Evolutionary conservation across 2,888 invertebrate genomes (phyloP), one percentile per base, ranked within the genome.

Genomic region (Cepaea hortensis): DNA sequence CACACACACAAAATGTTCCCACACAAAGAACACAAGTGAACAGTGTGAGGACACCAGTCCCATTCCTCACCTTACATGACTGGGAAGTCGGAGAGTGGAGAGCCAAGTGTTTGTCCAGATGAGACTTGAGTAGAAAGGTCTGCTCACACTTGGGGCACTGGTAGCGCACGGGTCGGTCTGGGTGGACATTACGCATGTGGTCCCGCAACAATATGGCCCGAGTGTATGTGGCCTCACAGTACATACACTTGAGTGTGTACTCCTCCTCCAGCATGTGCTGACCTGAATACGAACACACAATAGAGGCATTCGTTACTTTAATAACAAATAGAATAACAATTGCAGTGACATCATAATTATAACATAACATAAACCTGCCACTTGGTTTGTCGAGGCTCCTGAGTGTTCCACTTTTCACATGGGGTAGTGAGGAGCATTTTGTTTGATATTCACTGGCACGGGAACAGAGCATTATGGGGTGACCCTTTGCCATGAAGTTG

Each of bases 101-200:
- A 88, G 97, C 96, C 95, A 98, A 97, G 96, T 98, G 98, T 93
- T 98, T 97, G 95, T 98, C 97, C 92, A 98, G 96, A 93, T 97
- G 97, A 92, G 97, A 97, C 93, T 97, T 96, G 91, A 96, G 96
- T 93, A 96, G 96, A 96, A 98, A 98, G 92, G 97, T 96, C 91
- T 97, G 96, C 91, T 97, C 97, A 95, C 98, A 98, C 89, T 93
- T 93, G 23, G 93, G 92, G 87, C 94, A 94, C 89, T 91, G 91
- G 90, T 92, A 93, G 81, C 91, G 91, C 87, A 92, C 87, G 13
- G 91, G 92, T 85, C 91, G 91, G 85, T 92, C 92, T 3, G 93
- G 90, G 87, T 93, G 93, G 61, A 86, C 80, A 18, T 90, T 89
- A n/a, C 91, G 90, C 91, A 93, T 92, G 91, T 94, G 94, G 82